A percentile compares a stretch with the other conserved stretches of the same genome.
phyloP scores from a whole-genome alignment of 2,888 invertebrate species.

The Amiota mariae region DNA sequence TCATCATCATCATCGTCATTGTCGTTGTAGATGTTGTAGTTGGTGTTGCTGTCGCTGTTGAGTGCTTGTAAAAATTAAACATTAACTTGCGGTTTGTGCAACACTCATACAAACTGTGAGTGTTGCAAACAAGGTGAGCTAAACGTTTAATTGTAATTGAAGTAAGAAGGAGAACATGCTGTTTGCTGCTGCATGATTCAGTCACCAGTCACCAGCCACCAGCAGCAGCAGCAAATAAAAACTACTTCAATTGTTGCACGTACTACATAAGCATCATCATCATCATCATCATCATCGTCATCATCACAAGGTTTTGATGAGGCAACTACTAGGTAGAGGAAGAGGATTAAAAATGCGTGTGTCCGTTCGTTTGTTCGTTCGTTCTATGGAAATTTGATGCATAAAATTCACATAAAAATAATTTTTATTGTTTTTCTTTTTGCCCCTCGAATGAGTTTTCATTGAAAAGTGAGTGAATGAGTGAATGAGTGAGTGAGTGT shows the following conservation, averaged over 20 bases:
- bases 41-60: not conserved
- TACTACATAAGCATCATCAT: not conserved
- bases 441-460: no score
- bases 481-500: no score
- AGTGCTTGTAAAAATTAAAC: conserved; percentile 32
- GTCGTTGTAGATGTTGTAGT: no score
- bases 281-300: not conserved
- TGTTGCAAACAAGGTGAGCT: conserved; percentile 14
- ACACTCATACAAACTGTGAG: not conserved
- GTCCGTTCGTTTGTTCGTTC: not conserved
- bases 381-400: conserved; percentile 18
- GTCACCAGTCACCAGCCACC: no score
- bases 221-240: not conserved
- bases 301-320: no score
- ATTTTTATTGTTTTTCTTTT: conserved; percentile 60
- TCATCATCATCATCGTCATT: not conserved
- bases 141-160: not conserved
- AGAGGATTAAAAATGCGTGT: conserved; percentile 2
- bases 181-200: not conserved
- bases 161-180: not conserved
- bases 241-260: not conserved
- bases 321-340: no score
- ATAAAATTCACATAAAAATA: conserved; percentile 51
- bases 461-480: no score
- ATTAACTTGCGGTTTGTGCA: conserved; percentile 19